phyloP scores from a whole-genome alignment of 37 sponge, comb jelly and placozoan genomes.

The Aplysina aerophoba region DNA sequence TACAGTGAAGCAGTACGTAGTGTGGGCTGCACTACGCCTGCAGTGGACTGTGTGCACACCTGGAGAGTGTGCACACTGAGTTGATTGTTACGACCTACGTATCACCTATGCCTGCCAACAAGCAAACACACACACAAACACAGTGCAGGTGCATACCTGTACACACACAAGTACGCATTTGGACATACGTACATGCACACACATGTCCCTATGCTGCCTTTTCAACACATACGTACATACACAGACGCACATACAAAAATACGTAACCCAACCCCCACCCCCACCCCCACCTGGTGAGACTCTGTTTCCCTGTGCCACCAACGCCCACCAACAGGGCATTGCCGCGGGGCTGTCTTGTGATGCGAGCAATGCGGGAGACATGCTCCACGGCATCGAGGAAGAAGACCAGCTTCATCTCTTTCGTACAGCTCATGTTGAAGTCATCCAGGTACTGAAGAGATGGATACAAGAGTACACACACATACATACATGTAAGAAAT shows the following conservation, averaged over 20 bases:
- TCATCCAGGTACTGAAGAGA: conserved; percentile 91
- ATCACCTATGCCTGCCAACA: no score
- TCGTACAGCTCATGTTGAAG: conserved; percentile 92
- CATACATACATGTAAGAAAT: no score
- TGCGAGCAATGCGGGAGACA: conserved; percentile 97
- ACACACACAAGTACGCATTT: not conserved
- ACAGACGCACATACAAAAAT: not conserved
- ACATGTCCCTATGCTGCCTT: no score
- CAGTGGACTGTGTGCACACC: no score
- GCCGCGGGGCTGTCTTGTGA: conserved; percentile 96
- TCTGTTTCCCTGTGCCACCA: conserved; percentile 98
- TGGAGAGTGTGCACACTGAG: no score
- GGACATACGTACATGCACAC: not conserved
- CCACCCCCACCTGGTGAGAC: conserved; percentile 68
- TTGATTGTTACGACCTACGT: no score
- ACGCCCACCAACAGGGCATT: conserved; percentile 99
- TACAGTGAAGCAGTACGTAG: no score
- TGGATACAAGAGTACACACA: not conserved
- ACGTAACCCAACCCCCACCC: no score
- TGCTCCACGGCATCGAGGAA: conserved; percentile 98
- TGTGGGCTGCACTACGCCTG: no score
- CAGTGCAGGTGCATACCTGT: not conserved
- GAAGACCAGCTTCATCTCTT: conserved; percentile 99
- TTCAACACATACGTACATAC: conserved; percentile 26
- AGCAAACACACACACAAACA: no score